Conservation (phyloP, 2,113 vertebrate genomes). For the Entelurus aequoreus region DNA sequence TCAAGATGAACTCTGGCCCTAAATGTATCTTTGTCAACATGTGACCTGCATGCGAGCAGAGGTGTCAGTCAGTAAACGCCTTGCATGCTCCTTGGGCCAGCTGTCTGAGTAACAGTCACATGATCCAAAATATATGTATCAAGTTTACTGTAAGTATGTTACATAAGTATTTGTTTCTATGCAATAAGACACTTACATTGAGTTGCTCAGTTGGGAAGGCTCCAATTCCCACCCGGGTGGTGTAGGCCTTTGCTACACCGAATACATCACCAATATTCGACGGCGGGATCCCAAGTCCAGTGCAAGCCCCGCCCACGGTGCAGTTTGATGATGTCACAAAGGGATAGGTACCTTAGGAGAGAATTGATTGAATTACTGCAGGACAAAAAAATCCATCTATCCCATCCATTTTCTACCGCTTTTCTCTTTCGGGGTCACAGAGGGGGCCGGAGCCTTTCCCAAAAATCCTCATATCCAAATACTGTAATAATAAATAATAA, state of each 20-base stretch:
- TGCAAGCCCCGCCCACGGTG: slow-evolving; percentile 91
- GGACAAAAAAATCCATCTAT: background rate
- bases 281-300: slow-evolving; percentile 89
- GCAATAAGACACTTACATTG: slow-evolving; percentile 76
- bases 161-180: slow-evolving; percentile 21
- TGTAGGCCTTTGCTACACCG: slow-evolving; percentile 93
- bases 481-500: too few relatives aligned
- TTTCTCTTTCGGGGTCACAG: too few relatives aligned
- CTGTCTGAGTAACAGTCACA: slow-evolving; percentile 36
- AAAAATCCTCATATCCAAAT: background rate
- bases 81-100: background rate
- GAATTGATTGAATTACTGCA: background rate
- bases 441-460: too few relatives aligned
- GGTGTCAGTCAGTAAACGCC: slow-evolving; percentile 49
- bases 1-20: slow-evolving; percentile 52
- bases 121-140: slow-evolving; percentile 18
- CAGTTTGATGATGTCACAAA: slow-evolving; percentile 98
- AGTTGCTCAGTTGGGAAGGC: slow-evolving; percentile 96
- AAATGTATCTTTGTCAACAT: slow-evolving; percentile 66
- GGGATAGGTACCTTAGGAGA: slow-evolving; percentile 86
- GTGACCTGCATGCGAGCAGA: slow-evolving; percentile 55
- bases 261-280: slow-evolving; percentile 90
- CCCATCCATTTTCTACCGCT: too few relatives aligned
- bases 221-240: slow-evolving; percentile 92
- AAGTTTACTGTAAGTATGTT: slow-evolving; percentile 14